phyloP scores from a whole-genome alignment of 1,140 invertebrate genomes.

The Drosophila eugracilis region DNA sequence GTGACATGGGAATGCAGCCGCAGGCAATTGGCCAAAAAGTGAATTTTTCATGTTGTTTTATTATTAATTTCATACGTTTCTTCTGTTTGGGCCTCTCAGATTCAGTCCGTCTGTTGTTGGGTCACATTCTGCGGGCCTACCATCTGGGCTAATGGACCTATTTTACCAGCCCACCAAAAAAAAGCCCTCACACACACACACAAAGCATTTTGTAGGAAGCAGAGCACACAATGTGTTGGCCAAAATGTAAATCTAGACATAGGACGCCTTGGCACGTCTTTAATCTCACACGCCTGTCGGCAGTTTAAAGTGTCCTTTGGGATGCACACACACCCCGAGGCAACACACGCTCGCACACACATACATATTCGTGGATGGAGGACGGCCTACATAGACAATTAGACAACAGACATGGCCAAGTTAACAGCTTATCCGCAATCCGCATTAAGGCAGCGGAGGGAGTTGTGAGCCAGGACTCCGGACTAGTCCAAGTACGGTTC shows the following conservation, averaged over 20 bases:
- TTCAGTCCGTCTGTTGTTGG: constrained; percentile 22
- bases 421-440: constrained; percentile 63
- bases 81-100: constrained; percentile 12
- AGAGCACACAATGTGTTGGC: constrained; percentile 28
- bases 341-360: background rate
- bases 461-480: constrained; percentile 4
- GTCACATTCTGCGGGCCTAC: constrained; percentile 21
- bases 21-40: constrained; percentile 65
- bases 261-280: constrained; percentile 46
- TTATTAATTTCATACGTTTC: constrained; percentile 73
- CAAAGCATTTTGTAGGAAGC: background rate
- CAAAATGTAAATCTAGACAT: constrained; percentile 68
- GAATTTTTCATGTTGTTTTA: constrained; percentile 77
- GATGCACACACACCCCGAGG: constrained; percentile 11
- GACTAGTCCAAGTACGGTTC: constrained; percentile 20
- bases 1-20: constrained; percentile 57
- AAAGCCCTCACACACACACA: constrained; percentile 8
- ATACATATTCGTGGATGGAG: constrained; percentile 10
- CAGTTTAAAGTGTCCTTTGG: constrained; percentile 77
- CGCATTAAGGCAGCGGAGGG: constrained; percentile 24
- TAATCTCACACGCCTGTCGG: constrained; percentile 66
- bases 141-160: constrained; percentile 63
- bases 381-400: constrained; percentile 62
- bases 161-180: constrained; percentile 35
- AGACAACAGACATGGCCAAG: constrained; percentile 53